These are phyloP conservation scores for Diachasmimorpha longicaudata DNA, from an alignment of 1,140 invertebrate species.

Conservation along the genomic window DNA sequence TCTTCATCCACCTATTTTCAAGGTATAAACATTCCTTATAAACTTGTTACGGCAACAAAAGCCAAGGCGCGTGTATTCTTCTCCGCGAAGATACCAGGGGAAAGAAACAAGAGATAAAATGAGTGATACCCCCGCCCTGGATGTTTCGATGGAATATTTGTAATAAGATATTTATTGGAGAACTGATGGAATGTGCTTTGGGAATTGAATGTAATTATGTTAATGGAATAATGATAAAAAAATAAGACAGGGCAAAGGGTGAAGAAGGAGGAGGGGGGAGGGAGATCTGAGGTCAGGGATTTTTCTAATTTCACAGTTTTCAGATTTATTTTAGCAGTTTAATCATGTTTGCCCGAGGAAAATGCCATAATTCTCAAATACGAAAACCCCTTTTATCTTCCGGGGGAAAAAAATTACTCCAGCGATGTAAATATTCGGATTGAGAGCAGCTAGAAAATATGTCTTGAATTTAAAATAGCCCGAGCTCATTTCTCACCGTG, in stretches of 20 bases:
- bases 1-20: neutral
- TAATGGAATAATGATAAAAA: neutral
- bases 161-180: neutral
- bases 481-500: neutral
- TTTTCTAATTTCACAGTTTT: neutral
- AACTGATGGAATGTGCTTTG: neutral
- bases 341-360: neutral
- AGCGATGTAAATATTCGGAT: neutral
- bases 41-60: neutral
- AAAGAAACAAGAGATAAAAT: no score
- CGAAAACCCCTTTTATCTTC: neutral
- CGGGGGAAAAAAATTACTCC: neutral
- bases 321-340: neutral
- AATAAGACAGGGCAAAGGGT: no score
- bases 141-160: neutral
- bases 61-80: neutral
- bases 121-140: no score
- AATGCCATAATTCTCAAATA: neutral
- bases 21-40: neutral
- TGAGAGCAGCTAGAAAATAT: neutral
- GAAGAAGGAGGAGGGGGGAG: neutral
- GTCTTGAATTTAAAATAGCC: neutral
- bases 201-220: neutral
- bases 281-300: neutral
- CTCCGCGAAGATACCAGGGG: neutral